These are phyloP conservation scores for Epizoanthus illoricatus DNA, from an alignment of 92 coral and sea anemone species.

Conservation along the genomic window DNA sequence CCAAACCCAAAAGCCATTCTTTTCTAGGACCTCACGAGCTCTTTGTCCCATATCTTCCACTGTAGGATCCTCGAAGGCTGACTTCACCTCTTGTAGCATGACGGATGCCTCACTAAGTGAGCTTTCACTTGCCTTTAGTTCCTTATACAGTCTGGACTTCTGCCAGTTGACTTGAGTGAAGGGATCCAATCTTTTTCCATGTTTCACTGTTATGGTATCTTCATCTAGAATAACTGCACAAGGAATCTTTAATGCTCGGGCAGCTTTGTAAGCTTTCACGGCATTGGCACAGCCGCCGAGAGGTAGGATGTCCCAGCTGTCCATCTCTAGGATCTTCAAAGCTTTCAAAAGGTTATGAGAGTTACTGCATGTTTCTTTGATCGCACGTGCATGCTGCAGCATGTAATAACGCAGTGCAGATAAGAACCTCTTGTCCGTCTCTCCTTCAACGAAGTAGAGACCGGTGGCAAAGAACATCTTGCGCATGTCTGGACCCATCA, in stretches of 20 bases:
- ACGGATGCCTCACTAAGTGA: background rate
- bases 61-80: background rate
- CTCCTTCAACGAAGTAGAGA: too few relatives aligned
- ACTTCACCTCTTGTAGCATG: background rate
- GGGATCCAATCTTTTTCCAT: conserved; percentile 9
- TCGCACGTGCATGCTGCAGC: background rate
- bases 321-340: conserved; percentile 14
- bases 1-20: conserved; percentile 29
- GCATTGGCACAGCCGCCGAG: conserved; percentile 20
- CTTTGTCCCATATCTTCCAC: background rate
- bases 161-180: conserved; percentile 23
- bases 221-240: conserved; percentile 23
- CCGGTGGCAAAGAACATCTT: too few relatives aligned
- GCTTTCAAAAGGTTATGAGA: background rate
- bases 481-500: too few relatives aligned
- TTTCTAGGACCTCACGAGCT: background rate
- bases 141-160: conserved; percentile 5
- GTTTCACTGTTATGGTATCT: conserved; percentile 25
- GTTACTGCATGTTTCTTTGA: background rate
- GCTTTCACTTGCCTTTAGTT: background rate
- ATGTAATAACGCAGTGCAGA: conserved; percentile 13
- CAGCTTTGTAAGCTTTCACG: conserved; percentile 32
- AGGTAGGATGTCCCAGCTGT: conserved; percentile 34
- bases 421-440: too few relatives aligned
- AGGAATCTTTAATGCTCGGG: conserved; percentile 10